These are phyloP conservation scores for Smittia aterrima DNA, from an alignment of 2,888 invertebrate species.

Conservation along the genomic window DNA sequence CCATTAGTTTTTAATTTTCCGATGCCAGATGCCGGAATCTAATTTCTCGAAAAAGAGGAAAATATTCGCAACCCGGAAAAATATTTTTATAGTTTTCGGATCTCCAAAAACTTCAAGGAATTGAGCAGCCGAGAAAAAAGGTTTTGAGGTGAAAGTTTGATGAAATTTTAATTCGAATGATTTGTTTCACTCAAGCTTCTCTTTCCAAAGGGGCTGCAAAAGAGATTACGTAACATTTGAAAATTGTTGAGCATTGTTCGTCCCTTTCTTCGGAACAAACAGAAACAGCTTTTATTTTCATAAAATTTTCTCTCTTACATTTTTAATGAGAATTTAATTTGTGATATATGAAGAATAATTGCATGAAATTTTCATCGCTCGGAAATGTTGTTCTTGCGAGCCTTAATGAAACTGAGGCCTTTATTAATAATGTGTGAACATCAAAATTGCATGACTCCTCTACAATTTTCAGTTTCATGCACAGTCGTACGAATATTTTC, in stretches of 20 bases:
- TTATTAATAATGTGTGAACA: slow-evolving; percentile 34
- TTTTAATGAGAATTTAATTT: slow-evolving; percentile 28
- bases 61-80: not conserved
- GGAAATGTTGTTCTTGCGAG: not conserved
- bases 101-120: no score
- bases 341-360: slow-evolving; percentile 33
- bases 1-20: slow-evolving; percentile 16
- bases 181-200: not conserved
- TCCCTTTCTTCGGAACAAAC: no score
- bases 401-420: slow-evolving; percentile 1
- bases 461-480: not conserved
- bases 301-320: not conserved
- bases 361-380: slow-evolving; percentile 2
- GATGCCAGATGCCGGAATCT: not conserved
- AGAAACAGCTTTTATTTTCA: no score
- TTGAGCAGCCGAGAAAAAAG: no score
- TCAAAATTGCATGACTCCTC: slow-evolving; percentile 21
- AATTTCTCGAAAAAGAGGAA: not conserved
- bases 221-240: not conserved
- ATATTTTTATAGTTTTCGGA: not conserved
- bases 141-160: not conserved
- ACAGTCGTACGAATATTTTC: slow-evolving; percentile 3
- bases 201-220: not conserved
- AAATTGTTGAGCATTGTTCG: not conserved
- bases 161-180: not conserved